Evolutionary conservation across 2,888 invertebrate species (phyloP), one percentile per base, ranked within the genome.

Genomic region (Thalpophila matura): DNA sequence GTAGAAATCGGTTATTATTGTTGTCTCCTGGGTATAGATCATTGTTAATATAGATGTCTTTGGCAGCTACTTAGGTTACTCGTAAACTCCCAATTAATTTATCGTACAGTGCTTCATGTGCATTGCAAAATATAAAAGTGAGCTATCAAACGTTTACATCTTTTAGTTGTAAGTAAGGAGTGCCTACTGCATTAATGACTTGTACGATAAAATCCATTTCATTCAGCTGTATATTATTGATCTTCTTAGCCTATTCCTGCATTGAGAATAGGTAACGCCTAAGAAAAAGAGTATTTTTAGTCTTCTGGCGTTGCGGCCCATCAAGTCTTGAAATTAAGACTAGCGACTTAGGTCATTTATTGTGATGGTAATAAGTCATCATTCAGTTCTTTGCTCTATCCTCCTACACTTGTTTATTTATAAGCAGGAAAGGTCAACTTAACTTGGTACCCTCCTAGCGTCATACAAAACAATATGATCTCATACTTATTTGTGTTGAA

Each of bases 401-500:
- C 10, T 35, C 18, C 12, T 29, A 58, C 26, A 46, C 37, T 47
- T 58, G 47, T 53, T 65, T 74, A 47, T 58, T 51, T 43, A 16
- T 67, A 33, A 65, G 20, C 50, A 69, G 46, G 33, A 64, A 55
- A 67, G 80, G 67, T 78, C 82, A 79, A 59, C 29, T 26, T 59
- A 59, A 29, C 24, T 42, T 77, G 73, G 82, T 54, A 29, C 22
- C 5, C 16, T 22, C n/a, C 47, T 51, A 54, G 63, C 70, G 16
- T 54, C 49, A 45, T 43, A 35, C 59, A 57, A 63, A 65, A 70
- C 65, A 29, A 64, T 35, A 76, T 84, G 84, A 84, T 79, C 77
- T 85, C 84, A 85, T 85, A 70, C 72, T 59, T 83, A 83, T 83
- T 83, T 84, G 74, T 69, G 77, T 74, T 74, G 62, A 42, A 46